These are phyloP conservation scores for Aldabrachelys gigantea DNA, from an alignment of 2,113 vertebrate species.

Conservation along the genomic window DNA sequence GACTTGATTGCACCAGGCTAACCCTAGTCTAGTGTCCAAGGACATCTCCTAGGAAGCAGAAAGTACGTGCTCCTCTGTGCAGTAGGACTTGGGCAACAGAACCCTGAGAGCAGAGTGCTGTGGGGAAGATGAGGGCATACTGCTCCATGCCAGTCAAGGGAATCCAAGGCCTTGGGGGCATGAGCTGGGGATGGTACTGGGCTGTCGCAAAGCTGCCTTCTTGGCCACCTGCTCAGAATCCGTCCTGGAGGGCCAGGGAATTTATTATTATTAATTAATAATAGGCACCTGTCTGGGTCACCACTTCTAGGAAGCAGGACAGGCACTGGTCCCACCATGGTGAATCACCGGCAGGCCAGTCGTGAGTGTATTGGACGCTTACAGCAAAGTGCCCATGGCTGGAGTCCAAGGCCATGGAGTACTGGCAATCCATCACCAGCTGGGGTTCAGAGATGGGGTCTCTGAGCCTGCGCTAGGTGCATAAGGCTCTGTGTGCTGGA, in stretches of 20 bases:
- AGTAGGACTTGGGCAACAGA: neutral
- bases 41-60: neutral
- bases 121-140: too few relatives aligned
- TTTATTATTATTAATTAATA: neutral
- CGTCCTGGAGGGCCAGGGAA: neutral
- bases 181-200: too few relatives aligned
- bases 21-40: neutral
- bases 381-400: neutral
- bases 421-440: neutral
- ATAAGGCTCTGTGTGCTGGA: neutral
- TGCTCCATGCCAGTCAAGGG: too few relatives aligned
- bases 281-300: neutral
- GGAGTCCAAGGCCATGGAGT: neutral
- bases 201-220: neutral
- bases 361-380: neutral
- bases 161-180: neutral
- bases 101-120: neutral
- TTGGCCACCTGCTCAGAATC: neutral
- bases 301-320: neutral
- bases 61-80: too few relatives aligned
- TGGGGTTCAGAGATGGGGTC: neutral
- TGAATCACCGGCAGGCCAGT: neutral
- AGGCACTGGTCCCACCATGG: neutral
- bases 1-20: neutral
- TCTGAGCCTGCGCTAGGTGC: neutral